Evolutionary conservation across 2,113 vertebrate species (phyloP).

Genomic region (Pycnonotus jocosus): DNA sequence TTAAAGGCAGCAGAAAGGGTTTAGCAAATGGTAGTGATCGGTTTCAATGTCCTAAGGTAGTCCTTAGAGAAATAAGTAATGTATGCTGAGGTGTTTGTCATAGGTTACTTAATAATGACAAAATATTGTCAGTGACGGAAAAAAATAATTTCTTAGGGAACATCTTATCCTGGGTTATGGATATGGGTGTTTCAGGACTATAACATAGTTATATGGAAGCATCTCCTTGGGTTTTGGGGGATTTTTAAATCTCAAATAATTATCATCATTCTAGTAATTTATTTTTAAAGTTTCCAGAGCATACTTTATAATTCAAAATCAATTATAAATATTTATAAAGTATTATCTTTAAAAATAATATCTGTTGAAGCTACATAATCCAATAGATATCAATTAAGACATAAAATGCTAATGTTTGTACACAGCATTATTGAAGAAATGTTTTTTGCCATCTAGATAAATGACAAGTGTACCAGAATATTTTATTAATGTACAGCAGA

Average conservation of each 20-base stretch:
- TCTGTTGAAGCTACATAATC: neutral
- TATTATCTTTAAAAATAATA: neutral
- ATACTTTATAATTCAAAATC: neutral
- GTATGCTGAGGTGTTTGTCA: neutral
- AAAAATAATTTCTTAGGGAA: neutral
- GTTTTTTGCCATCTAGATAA: neutral
- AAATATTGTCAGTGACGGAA: neutral
- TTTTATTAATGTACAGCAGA: neutral
- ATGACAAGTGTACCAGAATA: neutral
- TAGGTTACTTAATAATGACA: neutral
- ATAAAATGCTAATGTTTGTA: neutral
- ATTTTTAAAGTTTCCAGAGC: neutral
- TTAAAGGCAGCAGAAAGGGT: neutral
- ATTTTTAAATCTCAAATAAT: neutral
- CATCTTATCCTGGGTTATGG: neutral
- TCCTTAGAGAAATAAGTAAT: neutral
- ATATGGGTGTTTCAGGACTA: neutral
- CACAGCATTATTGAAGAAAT: neutral
- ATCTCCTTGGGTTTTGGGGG: neutral
- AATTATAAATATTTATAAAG: neutral
- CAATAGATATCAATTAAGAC: neutral
- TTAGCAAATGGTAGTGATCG: neutral
- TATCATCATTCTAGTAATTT: neutral
- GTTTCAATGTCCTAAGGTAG: neutral
- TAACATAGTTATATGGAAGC: neutral